Percentiles rank a stretch among this genome's conserved stretches.
Evolutionary conservation across 1,140 invertebrate genomes (phyloP).

Genomic region (Nasonia vitripennis): DNA sequence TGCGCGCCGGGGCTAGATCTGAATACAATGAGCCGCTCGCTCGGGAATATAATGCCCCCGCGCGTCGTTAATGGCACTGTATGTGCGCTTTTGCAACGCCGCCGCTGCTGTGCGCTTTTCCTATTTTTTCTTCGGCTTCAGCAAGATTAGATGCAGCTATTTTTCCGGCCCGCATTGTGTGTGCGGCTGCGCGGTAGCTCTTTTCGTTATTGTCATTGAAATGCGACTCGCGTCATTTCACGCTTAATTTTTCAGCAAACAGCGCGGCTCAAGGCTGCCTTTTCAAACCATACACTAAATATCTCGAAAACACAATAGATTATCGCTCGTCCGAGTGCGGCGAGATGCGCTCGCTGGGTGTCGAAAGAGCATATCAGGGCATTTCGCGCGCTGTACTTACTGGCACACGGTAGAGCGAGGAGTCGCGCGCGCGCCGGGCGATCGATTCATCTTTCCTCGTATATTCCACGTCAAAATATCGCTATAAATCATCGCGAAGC

Average conservation of each 20-base stretch:
- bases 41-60: slow-evolving; percentile 61
- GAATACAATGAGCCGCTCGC: slow-evolving; percentile 68
- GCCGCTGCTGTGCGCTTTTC: background rate
- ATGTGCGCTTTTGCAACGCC: slow-evolving; percentile 38
- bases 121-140: background rate
- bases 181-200: background rate
- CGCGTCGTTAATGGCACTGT: slow-evolving; percentile 60
- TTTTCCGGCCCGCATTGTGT: slow-evolving; percentile 32
- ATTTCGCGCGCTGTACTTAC: background rate
- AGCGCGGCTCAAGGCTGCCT: too few species aligned
- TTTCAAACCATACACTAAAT: too few species aligned
- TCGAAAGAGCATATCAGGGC: background rate
- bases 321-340: too few species aligned
- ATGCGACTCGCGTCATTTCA: slow-evolving; percentile 6
- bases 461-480: slow-evolving; percentile 74
- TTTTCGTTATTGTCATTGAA: slow-evolving; percentile 10
- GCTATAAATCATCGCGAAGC: slow-evolving; percentile 71
- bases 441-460: slow-evolving; percentile 74
- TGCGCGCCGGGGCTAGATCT: slow-evolving; percentile 57
- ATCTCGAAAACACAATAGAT: too few species aligned
- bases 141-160: slow-evolving; percentile 28
- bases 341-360: too few species aligned
- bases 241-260: background rate
- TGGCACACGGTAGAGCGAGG: slow-evolving; percentile 61
- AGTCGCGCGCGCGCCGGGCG: slow-evolving; percentile 54